phyloP scores from a whole-genome alignment of 2,888 invertebrate species.

The Drepana falcataria region DNA sequence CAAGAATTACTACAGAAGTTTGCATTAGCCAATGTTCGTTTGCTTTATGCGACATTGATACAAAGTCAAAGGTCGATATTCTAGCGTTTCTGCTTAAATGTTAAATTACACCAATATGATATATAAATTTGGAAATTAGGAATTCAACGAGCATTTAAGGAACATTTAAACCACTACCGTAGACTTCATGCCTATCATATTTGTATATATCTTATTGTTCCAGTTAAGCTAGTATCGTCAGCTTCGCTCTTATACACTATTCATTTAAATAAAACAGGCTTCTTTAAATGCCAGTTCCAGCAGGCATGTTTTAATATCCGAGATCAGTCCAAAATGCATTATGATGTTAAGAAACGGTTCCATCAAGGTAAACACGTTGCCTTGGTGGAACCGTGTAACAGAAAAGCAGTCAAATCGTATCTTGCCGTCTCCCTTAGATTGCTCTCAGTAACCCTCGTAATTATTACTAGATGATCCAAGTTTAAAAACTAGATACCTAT shows the following conservation, averaged over 20 bases:
- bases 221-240: background rate
- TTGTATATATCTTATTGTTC: background rate
- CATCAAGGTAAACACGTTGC: too few relatives aligned
- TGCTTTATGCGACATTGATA: background rate
- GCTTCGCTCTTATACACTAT: background rate
- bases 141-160: background rate
- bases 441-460: too few relatives aligned
- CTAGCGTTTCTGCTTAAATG: constrained; percentile 3
- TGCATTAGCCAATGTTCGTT: background rate
- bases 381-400: too few relatives aligned
- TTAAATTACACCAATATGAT: background rate
- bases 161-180: background rate
- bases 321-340: background rate
- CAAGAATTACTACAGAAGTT: background rate
- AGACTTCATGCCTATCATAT: background rate
- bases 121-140: background rate
- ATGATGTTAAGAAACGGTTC: background rate
- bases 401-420: too few relatives aligned
- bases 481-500: background rate
- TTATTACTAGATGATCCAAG: too few relatives aligned
- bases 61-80: background rate
- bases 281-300: background rate
- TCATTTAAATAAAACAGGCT: background rate
- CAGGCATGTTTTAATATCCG: background rate
- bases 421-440: too few relatives aligned